Conservation (phyloP, 2,113 vertebrate species). For the Megaceryle maxima region DNA sequence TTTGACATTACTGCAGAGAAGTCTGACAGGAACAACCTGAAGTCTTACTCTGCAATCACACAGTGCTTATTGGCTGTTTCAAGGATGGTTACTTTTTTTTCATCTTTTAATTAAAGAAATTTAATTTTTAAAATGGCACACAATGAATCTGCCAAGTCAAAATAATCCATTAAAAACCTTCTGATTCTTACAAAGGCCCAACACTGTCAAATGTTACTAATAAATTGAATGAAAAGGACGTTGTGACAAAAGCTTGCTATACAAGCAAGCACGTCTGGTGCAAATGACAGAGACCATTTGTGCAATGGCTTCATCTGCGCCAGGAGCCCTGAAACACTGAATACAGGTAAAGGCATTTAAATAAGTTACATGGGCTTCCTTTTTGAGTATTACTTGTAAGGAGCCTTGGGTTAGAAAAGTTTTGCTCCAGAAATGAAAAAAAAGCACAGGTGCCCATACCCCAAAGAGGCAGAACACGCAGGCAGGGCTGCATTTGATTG, state of each 20-base stretch:
- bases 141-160: slow-evolving; percentile 14
- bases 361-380: neutral
- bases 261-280: neutral
- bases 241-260: neutral
- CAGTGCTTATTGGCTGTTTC: neutral
- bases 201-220: slow-evolving; percentile 62
- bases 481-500: neutral
- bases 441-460: neutral
- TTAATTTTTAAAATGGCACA: neutral
- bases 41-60: neutral
- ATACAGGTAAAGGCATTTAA: neutral
- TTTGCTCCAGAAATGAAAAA: neutral
- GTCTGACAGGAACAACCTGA: neutral
- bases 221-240: slow-evolving; percentile 58
- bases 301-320: neutral
- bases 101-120: neutral
- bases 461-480: neutral
- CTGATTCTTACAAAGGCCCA: slow-evolving; percentile 48
- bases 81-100: neutral
- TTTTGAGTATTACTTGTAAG: neutral
- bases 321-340: neutral
- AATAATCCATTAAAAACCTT: slow-evolving; percentile 46
- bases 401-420: neutral
- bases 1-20: neutral
- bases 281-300: neutral